phyloP scores from a whole-genome alignment of 2,113 vertebrate genomes.

The Junco hyemalis region DNA sequence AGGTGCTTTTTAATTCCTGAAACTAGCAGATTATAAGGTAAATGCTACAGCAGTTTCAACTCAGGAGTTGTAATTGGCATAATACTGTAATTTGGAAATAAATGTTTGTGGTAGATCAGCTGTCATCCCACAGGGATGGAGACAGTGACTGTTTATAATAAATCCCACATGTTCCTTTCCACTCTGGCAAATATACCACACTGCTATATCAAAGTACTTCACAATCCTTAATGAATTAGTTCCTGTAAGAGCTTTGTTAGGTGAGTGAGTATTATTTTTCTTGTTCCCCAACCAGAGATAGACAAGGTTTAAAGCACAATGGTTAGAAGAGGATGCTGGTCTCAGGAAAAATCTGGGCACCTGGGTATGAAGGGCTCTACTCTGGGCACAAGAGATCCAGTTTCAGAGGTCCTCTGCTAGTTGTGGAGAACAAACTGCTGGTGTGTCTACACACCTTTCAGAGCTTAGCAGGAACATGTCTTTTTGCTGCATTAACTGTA shows the following conservation, averaged over 20 bases:
- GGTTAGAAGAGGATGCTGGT: not conserved
- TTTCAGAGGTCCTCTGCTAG: not conserved
- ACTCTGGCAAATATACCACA: not conserved
- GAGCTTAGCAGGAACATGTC: not conserved
- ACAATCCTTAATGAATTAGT: conserved; percentile 26
- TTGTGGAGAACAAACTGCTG: not conserved
- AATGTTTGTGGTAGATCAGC: conserved; percentile 41
- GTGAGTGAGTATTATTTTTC: not conserved
- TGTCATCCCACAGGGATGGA: conserved; percentile 39
- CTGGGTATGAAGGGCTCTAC: not conserved
- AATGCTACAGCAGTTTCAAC: not conserved
- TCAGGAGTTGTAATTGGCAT: conserved; percentile 25
- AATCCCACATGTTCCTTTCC: conserved; percentile 28
- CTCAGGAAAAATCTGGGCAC: not conserved
- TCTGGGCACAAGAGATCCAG: not conserved
- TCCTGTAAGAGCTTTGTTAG: not conserved
- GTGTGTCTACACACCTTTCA: not conserved
- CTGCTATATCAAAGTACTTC: not conserved
- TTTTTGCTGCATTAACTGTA: not conserved
- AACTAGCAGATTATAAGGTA: conserved; percentile 33
- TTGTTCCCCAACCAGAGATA: not conserved
- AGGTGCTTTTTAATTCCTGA: not conserved
- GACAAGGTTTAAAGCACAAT: not conserved
- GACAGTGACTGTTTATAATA: conserved; percentile 57
- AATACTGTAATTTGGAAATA: conserved; percentile 36